These are phyloP conservation scores for Pteronotus mesoamericanus DNA, from an alignment of 2,797 vertebrate species.

Conservation along the genomic window DNA sequence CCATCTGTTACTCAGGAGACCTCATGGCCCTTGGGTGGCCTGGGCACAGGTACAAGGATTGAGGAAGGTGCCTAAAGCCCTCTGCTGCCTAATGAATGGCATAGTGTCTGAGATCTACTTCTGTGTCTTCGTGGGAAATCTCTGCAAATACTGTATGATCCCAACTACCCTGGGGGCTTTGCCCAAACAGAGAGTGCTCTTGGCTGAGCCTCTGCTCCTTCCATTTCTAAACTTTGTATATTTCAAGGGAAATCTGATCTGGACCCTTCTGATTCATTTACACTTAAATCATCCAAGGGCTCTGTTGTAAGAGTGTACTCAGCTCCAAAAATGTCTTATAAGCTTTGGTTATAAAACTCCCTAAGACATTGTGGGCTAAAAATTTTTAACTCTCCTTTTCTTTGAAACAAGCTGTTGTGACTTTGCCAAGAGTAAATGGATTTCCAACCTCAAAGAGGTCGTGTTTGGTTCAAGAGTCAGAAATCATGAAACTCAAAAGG, in stretches of 20 bases:
- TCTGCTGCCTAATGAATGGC: conserved; percentile 3
- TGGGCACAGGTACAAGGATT: not conserved
- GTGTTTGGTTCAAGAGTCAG: conserved; percentile 66
- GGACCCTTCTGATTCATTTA: conserved; percentile 69
- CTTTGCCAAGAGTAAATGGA: conserved; percentile 73
- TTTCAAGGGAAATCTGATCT: conserved; percentile 74
- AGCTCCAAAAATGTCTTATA: conserved; percentile 70
- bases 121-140: conserved; percentile 55
- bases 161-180: conserved; percentile 53
- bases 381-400: conserved; percentile 58
- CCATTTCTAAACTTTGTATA: conserved; percentile 74
- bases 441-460: conserved; percentile 67
- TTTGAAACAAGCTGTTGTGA: conserved; percentile 70
- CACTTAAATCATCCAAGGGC: conserved; percentile 69
- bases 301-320: conserved; percentile 69
- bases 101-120: conserved; percentile 38
- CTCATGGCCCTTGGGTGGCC: not conserved
- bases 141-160: conserved; percentile 55
- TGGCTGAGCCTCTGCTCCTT: conserved; percentile 62
- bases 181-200: conserved; percentile 68
- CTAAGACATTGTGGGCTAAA: conserved; percentile 65
- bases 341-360: conserved; percentile 69
- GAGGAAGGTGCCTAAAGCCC: not conserved
- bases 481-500: conserved; percentile 65
- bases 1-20: not conserved